Percentiles rank a stretch among this genome's conserved stretches.
Evolutionary conservation across 2,888 invertebrate genomes (phyloP).

Genomic region (Alloplasta piceator): DNA sequence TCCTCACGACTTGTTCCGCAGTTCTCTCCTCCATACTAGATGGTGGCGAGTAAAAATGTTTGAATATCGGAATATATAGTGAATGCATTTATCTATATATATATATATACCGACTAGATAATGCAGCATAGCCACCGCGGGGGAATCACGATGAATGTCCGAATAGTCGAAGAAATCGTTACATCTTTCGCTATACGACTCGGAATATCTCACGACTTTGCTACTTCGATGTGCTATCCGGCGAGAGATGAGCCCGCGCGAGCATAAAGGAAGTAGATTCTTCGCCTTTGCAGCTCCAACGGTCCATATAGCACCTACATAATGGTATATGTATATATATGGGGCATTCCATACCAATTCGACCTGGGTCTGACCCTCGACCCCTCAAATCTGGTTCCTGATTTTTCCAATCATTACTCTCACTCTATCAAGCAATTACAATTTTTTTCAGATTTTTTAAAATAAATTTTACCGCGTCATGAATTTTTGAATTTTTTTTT

Average conservation of each 20-base stretch:
- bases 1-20: constrained; percentile 51
- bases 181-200: constrained; percentile 45
- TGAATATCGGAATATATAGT: constrained; percentile 29
- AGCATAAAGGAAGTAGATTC: constrained; percentile 59
- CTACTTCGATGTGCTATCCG: constrained; percentile 52
- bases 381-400: too few relatives aligned
- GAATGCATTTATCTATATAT: constrained; percentile 3
- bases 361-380: too few relatives aligned
- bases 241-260: constrained; percentile 52
- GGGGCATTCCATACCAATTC: too few relatives aligned
- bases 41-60: constrained; percentile 56
- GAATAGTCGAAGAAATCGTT: constrained; percentile 62
- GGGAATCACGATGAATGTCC: constrained; percentile 65
- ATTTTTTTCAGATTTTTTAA: too few relatives aligned
- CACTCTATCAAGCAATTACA: too few relatives aligned
- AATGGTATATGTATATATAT: constrained; percentile 7
- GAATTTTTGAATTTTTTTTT: too few relatives aligned
- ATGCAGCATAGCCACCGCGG: constrained; percentile 54
- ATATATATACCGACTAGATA: constrained; percentile 4
- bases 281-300: constrained; percentile 38
- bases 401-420: too few relatives aligned
- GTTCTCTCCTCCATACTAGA: constrained; percentile 20
- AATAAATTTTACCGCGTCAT: too few relatives aligned
- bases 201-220: constrained; percentile 62
- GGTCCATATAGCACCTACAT: constrained; percentile 46